Conservation (phyloP, 2,113 vertebrate species). For the Mirza zaza region DNA sequence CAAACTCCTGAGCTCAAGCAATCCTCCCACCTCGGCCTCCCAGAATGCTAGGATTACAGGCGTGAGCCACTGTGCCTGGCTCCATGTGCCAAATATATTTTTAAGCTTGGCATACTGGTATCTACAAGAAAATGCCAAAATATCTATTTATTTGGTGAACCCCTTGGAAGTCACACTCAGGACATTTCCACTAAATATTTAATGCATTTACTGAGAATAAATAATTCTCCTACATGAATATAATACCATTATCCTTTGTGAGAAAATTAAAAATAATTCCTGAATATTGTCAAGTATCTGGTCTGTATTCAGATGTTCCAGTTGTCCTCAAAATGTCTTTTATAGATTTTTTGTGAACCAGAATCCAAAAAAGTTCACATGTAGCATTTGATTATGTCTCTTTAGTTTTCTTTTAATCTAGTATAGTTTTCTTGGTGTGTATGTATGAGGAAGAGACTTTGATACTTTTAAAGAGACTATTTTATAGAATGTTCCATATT, state of each 20-base stretch:
- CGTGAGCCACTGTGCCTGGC: no score
- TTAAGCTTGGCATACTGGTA: neutral
- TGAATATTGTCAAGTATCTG: neutral
- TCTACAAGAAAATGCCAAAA: neutral
- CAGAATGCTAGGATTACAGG: no score
- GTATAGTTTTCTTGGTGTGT: neutral
- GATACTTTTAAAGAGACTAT: slow-evolving; percentile 8
- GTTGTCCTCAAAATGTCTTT: neutral
- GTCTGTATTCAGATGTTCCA: no score
- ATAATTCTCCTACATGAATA: neutral
- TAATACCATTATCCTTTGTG: neutral
- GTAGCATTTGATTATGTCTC: neutral
- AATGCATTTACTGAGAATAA: slow-evolving; percentile 19
- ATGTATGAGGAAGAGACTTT: neutral
- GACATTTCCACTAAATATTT: neutral
- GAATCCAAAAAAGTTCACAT: slow-evolving; percentile 4
- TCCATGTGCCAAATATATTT: neutral
- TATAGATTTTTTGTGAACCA: neutral
- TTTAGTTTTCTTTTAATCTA: neutral
- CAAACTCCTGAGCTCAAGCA: no score
- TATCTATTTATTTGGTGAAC: neutral
- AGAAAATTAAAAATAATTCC: slow-evolving; percentile 33
- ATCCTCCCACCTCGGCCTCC: no score
- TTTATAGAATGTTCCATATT: neutral
- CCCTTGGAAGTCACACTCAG: neutral